Percentiles rank a stretch among this genome's conserved stretches.
phyloP scores from a whole-genome alignment of 2,797 vertebrate genomes.

The Phalloptychus januarius region DNA sequence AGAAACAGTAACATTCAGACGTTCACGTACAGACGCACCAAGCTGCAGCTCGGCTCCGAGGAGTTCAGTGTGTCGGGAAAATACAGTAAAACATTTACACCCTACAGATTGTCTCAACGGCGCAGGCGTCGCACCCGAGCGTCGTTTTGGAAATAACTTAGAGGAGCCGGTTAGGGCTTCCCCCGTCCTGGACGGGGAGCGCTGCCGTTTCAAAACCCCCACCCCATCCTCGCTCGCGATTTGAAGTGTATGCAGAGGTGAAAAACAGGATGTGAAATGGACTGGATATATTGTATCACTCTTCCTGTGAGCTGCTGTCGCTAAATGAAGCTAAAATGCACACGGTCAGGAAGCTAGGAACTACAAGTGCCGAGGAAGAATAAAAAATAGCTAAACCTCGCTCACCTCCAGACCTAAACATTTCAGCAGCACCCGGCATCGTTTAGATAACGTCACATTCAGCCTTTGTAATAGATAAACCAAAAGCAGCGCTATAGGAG shows the following conservation, averaged over 20 bases:
- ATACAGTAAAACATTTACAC: slow-evolving; percentile 63
- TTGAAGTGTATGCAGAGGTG: slow-evolving; percentile 27
- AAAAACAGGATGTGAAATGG: slow-evolving; percentile 56
- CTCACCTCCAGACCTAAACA: slow-evolving; percentile 25
- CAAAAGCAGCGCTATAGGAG: slow-evolving; percentile 15
- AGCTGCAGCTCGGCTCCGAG: slow-evolving; percentile 32
- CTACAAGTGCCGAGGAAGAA: slow-evolving; percentile 22
- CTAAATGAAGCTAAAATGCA: slow-evolving; percentile 23
- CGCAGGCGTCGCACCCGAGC: slow-evolving; percentile 22
- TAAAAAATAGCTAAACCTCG: slow-evolving; percentile 36
- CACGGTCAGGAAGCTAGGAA: slow-evolving; percentile 29
- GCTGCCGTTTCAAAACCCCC: slow-evolving; percentile 2
- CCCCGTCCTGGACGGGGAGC: slow-evolving; percentile 3
- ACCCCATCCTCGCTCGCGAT: slow-evolving; percentile 18
- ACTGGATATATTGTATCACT: slow-evolving; percentile 50
- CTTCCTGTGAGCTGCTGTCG: slow-evolving; percentile 36
- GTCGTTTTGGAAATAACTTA: slow-evolving; percentile 6
- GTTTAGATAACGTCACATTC: slow-evolving; percentile 24
- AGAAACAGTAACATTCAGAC: slow-evolving; percentile 32
- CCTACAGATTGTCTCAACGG: slow-evolving; percentile 51
- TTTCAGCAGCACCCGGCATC: slow-evolving; percentile 21
- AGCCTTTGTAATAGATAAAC: slow-evolving; percentile 4
- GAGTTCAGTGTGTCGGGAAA: slow-evolving; percentile 58
- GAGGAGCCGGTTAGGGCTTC: slow-evolving; percentile 19
- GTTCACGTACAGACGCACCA: slow-evolving; percentile 30